Evolutionary conservation across 2,797 vertebrate species (phyloP).

Genomic region (Pangasius macronema): DNA sequence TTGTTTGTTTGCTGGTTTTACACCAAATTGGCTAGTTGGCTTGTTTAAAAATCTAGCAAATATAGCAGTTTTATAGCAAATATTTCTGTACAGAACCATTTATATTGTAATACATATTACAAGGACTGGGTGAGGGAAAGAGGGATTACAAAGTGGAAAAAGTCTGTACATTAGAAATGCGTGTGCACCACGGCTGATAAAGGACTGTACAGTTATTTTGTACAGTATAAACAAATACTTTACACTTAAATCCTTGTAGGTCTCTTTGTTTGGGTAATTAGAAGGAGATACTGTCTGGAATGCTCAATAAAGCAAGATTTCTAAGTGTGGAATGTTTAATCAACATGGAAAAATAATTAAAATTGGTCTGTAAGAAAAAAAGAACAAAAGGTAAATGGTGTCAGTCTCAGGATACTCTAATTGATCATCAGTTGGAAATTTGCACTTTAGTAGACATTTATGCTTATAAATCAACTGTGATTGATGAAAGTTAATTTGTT

Average conservation of each 20-base stretch:
- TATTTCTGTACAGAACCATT: not conserved
- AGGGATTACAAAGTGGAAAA: not conserved
- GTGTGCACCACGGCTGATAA: not conserved
- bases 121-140: not conserved
- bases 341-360: not conserved
- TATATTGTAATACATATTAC: not conserved
- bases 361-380: not conserved
- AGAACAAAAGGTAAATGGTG: not conserved
- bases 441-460: not conserved
- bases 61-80: not conserved
- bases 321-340: not conserved
- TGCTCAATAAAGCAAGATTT: not conserved
- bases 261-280: conserved; percentile 3
- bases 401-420: not conserved
- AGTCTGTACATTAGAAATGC: not conserved
- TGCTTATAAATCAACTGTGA: not conserved
- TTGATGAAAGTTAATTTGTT: conserved; percentile 10
- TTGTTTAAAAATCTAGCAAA: not conserved
- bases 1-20: not conserved
- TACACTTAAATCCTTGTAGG: not conserved
- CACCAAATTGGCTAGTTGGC: not conserved
- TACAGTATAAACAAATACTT: not conserved
- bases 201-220: not conserved
- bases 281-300: not conserved
- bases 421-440: not conserved